Conservation (phyloP, 2,888 invertebrate species). For the Gymnocheta viridis region DNA sequence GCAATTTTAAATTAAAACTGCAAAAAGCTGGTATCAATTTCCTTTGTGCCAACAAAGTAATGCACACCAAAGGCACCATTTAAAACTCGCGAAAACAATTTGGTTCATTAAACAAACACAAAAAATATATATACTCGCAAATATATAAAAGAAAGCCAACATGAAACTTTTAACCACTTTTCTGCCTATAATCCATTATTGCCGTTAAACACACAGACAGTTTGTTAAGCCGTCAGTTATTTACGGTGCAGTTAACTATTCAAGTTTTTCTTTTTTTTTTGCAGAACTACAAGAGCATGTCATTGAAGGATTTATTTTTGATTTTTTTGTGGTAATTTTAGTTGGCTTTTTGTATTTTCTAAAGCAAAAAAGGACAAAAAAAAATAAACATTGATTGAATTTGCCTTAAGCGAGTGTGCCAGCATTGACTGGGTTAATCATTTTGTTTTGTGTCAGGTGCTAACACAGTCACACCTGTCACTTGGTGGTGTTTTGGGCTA, state of each 20-base stretch:
- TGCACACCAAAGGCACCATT: neutral
- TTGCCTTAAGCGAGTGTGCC: neutral
- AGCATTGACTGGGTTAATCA: neutral
- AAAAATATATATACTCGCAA: neutral
- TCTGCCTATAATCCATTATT: constrained; percentile 5
- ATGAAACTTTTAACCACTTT: neutral
- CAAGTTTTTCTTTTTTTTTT: constrained; percentile 8
- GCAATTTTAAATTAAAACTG: neutral
- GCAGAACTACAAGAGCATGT: constrained; percentile 12
- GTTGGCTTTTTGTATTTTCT: neutral
- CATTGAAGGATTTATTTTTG: constrained; percentile 6
- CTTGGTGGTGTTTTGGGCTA: constrained; percentile 21
- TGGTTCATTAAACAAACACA: neutral
- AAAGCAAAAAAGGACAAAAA: neutral
- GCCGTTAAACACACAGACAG: neutral
- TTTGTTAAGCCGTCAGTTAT: neutral
- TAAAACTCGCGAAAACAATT: constrained; percentile 8
- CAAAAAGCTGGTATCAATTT: neutral
- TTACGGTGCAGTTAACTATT: neutral
- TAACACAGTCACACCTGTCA: constrained; percentile 24
- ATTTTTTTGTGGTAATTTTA: neutral
- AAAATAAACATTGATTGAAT: neutral
- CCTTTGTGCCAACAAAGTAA: neutral
- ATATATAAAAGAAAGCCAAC: neutral
- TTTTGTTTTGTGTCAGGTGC: constrained; percentile 9